These are phyloP conservation scores for Oxytorus armatus DNA, from an alignment of 2,888 invertebrate species.

Conservation along the genomic window DNA sequence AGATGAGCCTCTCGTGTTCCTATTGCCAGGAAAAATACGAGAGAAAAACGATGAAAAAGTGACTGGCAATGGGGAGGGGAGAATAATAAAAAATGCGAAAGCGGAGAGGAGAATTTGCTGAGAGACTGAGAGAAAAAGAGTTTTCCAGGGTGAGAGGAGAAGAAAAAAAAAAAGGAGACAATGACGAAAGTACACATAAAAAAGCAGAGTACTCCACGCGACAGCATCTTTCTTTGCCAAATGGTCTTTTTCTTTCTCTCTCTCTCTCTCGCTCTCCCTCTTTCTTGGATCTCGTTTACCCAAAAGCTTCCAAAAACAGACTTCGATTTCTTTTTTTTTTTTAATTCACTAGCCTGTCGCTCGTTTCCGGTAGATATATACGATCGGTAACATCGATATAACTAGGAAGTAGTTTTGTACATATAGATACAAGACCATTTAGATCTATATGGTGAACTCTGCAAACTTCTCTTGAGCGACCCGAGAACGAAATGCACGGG, in stretches of 20 bases:
- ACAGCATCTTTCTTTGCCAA: constrained; percentile 40
- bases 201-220: constrained; percentile 41
- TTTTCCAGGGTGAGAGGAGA: neutral
- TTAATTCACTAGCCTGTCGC: constrained; percentile 28
- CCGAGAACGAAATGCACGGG: constrained; percentile 60
- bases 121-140: neutral
- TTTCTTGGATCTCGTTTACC: constrained; percentile 22
- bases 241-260: neutral
- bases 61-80: neutral
- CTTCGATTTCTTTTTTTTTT: constrained; percentile 38
- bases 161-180: neutral
- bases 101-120: neutral
- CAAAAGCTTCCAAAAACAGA: constrained; percentile 45
- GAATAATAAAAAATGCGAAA: constrained; percentile 14
- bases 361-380: constrained; percentile 49
- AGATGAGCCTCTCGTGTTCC: constrained; percentile 62
- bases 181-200: constrained; percentile 40
- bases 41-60: constrained; percentile 15
- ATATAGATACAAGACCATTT: constrained; percentile 41
- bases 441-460: constrained; percentile 32
- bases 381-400: neutral
- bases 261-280: constrained; percentile 21
- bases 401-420: constrained; percentile 19
- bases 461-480: constrained; percentile 19
- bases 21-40: constrained; percentile 27